Percentiles rank a stretch among this genome's conserved stretches.
phyloP scores from a whole-genome alignment of 1,140 invertebrate species.

The Aradophagus sp. region DNA sequence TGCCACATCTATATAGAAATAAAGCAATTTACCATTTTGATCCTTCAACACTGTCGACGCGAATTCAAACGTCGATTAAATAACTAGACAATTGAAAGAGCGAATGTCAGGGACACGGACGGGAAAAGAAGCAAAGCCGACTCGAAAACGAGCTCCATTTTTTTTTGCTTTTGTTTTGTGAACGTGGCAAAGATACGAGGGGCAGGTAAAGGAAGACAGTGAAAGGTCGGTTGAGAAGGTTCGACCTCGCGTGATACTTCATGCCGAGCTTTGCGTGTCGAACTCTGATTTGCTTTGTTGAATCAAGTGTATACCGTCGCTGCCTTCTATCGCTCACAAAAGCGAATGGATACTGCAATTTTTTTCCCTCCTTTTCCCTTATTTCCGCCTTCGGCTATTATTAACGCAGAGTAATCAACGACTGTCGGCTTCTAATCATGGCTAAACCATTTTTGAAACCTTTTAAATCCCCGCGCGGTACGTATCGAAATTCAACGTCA shows the following conservation, averaged over 20 bases:
- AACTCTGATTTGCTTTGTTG: constrained; percentile 75
- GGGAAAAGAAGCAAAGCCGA: too few relatives aligned
- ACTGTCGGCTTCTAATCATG: constrained; percentile 53
- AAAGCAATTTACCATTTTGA: too few relatives aligned
- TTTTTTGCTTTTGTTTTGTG: constrained; percentile 35
- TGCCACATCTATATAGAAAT: too few relatives aligned
- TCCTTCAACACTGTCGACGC: too few relatives aligned
- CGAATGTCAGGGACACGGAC: too few relatives aligned
- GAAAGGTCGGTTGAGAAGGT: constrained; percentile 50
- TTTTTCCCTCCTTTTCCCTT: constrained; percentile 40
- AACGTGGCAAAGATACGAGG: constrained; percentile 20
- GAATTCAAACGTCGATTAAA: too few relatives aligned
- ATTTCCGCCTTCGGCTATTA: constrained; percentile 54
- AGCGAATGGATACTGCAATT: constrained; percentile 55
- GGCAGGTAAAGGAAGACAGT: constrained; percentile 48
- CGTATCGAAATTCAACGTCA: constrained; percentile 14
- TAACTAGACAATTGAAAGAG: too few relatives aligned
- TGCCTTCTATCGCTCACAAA: constrained; percentile 45
- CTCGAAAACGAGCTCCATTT: too few relatives aligned
- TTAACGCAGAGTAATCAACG: constrained; percentile 48
- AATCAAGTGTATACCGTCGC: constrained; percentile 69
- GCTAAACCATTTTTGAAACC: constrained; percentile 45
- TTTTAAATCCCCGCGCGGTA: constrained; percentile 27
- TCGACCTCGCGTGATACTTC: constrained; percentile 71
- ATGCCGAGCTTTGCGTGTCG: constrained; percentile 72